Percentiles rank a stretch among this genome's conserved stretches.
Evolutionary conservation across 2,888 invertebrate genomes (phyloP).

Genomic region (Cephus sareptanus): DNA sequence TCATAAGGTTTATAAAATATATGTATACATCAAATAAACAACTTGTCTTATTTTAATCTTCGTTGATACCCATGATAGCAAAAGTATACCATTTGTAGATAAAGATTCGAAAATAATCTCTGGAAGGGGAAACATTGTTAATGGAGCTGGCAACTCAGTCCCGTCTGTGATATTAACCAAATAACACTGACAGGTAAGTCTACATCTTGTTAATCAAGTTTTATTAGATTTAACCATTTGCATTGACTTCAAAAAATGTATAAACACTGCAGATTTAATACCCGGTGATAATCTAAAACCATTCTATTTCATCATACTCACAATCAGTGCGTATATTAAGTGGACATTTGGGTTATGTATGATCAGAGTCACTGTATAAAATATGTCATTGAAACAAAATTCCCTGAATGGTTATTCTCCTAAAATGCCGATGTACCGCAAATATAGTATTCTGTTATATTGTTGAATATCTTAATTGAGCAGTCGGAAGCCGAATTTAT

Average conservation of each 20-base stretch:
- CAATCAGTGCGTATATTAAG: too few species aligned
- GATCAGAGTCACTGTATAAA: too few species aligned
- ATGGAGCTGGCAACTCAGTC: not conserved
- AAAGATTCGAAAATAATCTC: not conserved
- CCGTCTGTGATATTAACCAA: not conserved
- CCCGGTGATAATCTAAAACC: too few species aligned
- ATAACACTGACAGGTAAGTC: not conserved
- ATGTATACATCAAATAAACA: not conserved
- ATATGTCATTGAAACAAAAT: too few species aligned
- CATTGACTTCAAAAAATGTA: not conserved
- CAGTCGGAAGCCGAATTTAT: too few species aligned
- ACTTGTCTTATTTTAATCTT: not conserved
- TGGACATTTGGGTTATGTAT: too few species aligned
- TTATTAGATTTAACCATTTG: not conserved
- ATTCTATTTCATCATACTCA: too few species aligned
- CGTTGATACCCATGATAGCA: not conserved
- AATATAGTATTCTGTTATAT: too few species aligned
- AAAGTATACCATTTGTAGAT: not conserved
- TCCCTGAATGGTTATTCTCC: too few species aligned
- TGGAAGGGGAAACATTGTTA: not conserved
- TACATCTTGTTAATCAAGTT: not conserved
- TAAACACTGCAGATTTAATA: not conserved
- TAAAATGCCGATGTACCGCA: too few species aligned
- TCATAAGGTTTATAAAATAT: not conserved
- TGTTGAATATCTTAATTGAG: too few species aligned